phyloP scores from a whole-genome alignment of 2,113 vertebrate species.

The Prinia subflava region DNA sequence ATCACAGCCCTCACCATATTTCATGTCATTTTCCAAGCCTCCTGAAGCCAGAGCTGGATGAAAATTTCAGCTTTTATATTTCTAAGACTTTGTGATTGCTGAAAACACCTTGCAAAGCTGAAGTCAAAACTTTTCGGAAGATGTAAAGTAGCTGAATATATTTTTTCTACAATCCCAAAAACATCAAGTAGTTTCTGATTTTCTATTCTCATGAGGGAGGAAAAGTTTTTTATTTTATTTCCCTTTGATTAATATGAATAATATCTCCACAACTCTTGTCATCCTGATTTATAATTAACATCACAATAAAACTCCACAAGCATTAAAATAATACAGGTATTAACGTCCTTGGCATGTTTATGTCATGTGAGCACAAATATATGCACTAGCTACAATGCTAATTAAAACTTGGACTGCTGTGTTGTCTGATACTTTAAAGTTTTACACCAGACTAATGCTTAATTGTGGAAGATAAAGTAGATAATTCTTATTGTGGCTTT shows the following conservation, averaged over 20 bases:
- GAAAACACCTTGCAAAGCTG: background rate
- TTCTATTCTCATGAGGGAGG: background rate
- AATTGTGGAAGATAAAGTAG: background rate
- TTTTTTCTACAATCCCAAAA: background rate
- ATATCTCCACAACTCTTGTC: background rate
- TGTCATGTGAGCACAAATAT: background rate
- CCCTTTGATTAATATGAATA: background rate
- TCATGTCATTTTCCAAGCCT: background rate
- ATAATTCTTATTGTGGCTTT: background rate
- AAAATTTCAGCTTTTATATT: background rate
- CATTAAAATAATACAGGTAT: background rate
- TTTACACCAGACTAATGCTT: conserved; percentile 13
- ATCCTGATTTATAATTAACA: background rate
- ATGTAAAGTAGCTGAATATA: background rate
- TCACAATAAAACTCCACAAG: background rate
- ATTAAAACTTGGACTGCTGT: background rate
- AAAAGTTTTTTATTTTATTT: background rate
- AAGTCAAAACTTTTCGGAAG: background rate
- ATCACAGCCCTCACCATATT: background rate
- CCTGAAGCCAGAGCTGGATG: background rate
- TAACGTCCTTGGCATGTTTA: background rate
- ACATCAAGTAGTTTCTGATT: background rate
- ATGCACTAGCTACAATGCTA: background rate
- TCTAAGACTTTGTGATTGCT: background rate
- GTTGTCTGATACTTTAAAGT: background rate